Base-by-base conservation (phyloP, 1,140 invertebrate species). In the Maconellicoccus hirsutus region DNA sequence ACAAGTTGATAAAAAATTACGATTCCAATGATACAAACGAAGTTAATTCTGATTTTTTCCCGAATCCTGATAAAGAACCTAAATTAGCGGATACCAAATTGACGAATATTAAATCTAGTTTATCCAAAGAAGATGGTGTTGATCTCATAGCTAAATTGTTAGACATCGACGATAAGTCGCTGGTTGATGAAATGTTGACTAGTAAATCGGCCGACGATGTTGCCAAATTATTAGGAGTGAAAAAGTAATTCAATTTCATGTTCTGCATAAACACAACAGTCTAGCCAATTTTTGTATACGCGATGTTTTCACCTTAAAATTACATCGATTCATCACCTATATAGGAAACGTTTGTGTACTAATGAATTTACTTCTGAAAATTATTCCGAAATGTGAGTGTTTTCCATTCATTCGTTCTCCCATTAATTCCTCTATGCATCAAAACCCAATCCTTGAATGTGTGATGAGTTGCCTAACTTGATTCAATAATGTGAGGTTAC, bases 111-210 rank as follows among this genome's bases (percentile, higher is more conserved):
- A 72, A 69, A 66, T 27, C 27, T 70, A 27, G 27, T 52, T 70
- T 59, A 70, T 72, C 70, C 2, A 83, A 84, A 75, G 83, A 84
- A 72, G 79, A 78, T 2, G 84, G 86, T 59, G 83, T 84, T 71
- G 92, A 94, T 77, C 82, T 96, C 38, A 92, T 96, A 74, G 91
- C 92, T 0, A 93, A 94, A 78, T 82, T 96, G 0, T 80, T 96
- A 0, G 93, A 93, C 0, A 92, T 96, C 72, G 85, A 88, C 71
- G 91, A 92, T 78, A 87, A 87, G 72, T 86, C 88, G n/a, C 89
- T 94, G 71, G 86, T 94, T 52, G 93, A 96, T 76, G 87, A 91
- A 77, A 86, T 94, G 72, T 82, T 96, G 0, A 83, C 84, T 39
- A 88, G 89, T 0, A 80, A 79, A 69, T 89, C 90, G 0, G 85